Evolutionary conservation across 1,140 invertebrate species (phyloP), one percentile per base, ranked within the genome.

Genomic region (Subanguina moxae): DNA sequence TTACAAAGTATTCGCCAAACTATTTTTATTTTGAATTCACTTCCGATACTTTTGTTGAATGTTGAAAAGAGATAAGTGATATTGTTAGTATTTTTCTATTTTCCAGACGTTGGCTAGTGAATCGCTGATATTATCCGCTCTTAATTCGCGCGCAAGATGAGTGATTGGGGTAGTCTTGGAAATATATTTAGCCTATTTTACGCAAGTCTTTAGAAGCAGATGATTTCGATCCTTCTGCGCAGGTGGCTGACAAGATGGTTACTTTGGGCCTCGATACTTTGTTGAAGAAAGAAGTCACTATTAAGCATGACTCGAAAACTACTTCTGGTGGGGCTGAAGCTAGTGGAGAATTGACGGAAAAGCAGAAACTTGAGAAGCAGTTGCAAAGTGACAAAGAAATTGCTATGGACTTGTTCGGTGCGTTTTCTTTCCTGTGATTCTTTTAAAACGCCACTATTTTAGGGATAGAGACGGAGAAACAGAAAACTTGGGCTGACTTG

Each of bases 211-310:
- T 23, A 67, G 65, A 67, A 17, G 65, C 56, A 15, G 65, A 67
- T 48, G 65, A 67, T 61, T 64, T 67, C 27, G 65, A 67, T 25
- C 43, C 52, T 23, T 42, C 65, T 62, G 56, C 65, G 3, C 27
- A 27, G 28, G 21, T 61, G 19, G 28, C 45, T 30, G 45, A 46
- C 38, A 67, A 62, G 46, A 15, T 67, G 13, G 65, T 67, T 21
- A 52, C 45, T 25, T 28, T 67, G 23, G 65, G 52, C 15, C 56
- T 67, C 15, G 65, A 67, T 23, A 32, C 19, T 23, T 15, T 25
- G 27, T 11, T 46, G 23, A 67, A 67, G 58, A 58, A 59, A 21
- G 30, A 25, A 27, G 32, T 11, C 32, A 11, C 32, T 38, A 11
- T 38, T 5, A 28, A 67, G 27, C 19, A 38, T 17, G 28, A 52